A percentile compares a stretch with the other conserved stretches of the same genome.
These are phyloP conservation scores for Pipistrellus kuhlii DNA, from an alignment of 2,797 vertebrate species.

Conservation along the genomic window DNA sequence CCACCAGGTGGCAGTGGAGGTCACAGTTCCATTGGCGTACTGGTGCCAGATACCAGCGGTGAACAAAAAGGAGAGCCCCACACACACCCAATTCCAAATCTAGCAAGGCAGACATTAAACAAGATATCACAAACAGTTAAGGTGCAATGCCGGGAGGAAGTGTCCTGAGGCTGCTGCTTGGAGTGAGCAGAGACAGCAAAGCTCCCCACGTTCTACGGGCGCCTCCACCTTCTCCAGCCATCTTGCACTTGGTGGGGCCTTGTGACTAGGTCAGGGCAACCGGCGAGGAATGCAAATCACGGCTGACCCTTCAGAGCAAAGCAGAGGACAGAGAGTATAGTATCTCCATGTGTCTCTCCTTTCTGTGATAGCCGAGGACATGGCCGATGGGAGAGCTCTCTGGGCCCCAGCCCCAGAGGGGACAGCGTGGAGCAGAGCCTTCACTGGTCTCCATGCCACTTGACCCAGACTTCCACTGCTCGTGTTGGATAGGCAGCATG, in stretches of 20 bases:
- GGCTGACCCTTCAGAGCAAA: not conserved
- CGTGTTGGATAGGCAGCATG: not conserved
- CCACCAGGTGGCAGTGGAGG: conserved; percentile 71
- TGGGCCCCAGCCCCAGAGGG: not conserved
- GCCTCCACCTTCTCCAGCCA: not conserved
- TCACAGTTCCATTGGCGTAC: not conserved
- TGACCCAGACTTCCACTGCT: not conserved
- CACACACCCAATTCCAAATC: not conserved
- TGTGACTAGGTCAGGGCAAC: not conserved
- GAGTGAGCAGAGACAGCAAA: not conserved
- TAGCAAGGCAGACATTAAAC: not conserved
- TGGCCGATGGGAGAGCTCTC: not conserved
- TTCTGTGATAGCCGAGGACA: not conserved
- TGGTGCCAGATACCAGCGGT: rapidly evolving
- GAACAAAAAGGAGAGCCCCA: not conserved
- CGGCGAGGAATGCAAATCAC: not conserved
- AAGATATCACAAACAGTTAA: not conserved
- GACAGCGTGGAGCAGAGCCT: not conserved
- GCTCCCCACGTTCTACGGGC: not conserved
- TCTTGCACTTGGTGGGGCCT: not conserved
- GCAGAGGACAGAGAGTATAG: not conserved
- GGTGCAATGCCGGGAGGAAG: not conserved
- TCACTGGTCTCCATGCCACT: not conserved
- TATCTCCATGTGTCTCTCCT: not conserved
- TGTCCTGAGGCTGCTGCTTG: not conserved